These are phyloP conservation scores for Lytechinus pictus DNA, from an alignment of 35 echinoderm and acorn worm genomes.

Conservation along the genomic window DNA sequence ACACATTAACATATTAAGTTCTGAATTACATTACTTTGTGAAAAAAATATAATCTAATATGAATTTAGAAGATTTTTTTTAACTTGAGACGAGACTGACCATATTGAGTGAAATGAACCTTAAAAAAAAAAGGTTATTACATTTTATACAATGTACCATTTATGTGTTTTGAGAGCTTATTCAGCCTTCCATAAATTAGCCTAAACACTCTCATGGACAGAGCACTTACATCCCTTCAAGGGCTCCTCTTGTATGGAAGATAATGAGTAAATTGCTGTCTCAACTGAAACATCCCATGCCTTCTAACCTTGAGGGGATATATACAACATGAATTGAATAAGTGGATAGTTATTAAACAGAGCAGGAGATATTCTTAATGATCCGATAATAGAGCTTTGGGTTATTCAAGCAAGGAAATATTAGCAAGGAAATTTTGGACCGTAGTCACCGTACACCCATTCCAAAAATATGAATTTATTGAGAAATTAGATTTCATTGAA, in stretches of 20 bases:
- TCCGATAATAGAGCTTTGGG: neutral
- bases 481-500: neutral
- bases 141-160: too few species aligned
- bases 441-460: neutral
- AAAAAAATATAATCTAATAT: too few species aligned
- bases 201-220: neutral
- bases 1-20: too few species aligned
- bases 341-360: neutral
- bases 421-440: too few species aligned
- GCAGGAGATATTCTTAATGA: neutral
- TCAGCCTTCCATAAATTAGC: too few species aligned
- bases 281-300: neutral
- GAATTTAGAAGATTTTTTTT: too few species aligned
- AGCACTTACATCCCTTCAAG: neutral
- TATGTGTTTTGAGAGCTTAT: too few species aligned
- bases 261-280: constrained; percentile 13
- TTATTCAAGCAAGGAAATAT: neutral
- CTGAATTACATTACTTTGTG: too few species aligned
- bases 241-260: neutral
- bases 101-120: too few species aligned
- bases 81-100: too few species aligned
- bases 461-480: neutral
- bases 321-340: neutral
- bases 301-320: neutral
- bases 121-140: too few species aligned